phyloP scores from a whole-genome alignment of 2,888 invertebrate species.

The Frankliniella intonsa region DNA sequence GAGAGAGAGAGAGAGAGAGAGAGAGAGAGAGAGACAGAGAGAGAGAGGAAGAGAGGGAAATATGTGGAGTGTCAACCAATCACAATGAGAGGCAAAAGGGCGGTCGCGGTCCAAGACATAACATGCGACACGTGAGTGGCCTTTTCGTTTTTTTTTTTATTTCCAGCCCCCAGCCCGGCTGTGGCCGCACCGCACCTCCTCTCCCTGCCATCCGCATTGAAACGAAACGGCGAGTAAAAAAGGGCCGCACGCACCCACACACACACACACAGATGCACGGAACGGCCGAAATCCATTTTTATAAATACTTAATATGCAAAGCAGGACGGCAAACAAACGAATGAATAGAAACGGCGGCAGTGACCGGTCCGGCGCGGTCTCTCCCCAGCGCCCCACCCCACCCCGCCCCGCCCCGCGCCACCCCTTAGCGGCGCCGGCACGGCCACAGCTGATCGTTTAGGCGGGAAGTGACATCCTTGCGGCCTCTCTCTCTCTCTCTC shows the following conservation, averaged over 20 bases:
- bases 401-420: no score
- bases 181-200: no score
- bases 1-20: not conserved
- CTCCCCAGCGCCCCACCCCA: no score
- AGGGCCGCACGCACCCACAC: not conserved
- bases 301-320: conserved; percentile 27
- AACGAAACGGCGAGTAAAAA: not conserved
- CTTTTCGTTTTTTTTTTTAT: not conserved
- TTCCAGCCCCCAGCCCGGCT: no score
- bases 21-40: conserved; percentile 2
- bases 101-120: not conserved
- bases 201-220: no score
- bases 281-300: conserved; percentile 26
- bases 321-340: conserved; percentile 19
- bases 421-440: no score
- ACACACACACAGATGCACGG: conserved; percentile 14
- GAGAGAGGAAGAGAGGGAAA: not conserved
- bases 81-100: not conserved
- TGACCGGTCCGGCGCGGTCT: not conserved
- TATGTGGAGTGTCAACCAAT: conserved; percentile 1
- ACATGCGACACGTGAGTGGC: not conserved
- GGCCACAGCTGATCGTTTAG: conserved; percentile 14
- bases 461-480: not conserved
- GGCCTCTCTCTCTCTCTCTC: no score
- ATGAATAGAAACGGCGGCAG: conserved; percentile 12